phyloP scores from a whole-genome alignment of 2,888 invertebrate species.

The Esperia sulphurella region DNA sequence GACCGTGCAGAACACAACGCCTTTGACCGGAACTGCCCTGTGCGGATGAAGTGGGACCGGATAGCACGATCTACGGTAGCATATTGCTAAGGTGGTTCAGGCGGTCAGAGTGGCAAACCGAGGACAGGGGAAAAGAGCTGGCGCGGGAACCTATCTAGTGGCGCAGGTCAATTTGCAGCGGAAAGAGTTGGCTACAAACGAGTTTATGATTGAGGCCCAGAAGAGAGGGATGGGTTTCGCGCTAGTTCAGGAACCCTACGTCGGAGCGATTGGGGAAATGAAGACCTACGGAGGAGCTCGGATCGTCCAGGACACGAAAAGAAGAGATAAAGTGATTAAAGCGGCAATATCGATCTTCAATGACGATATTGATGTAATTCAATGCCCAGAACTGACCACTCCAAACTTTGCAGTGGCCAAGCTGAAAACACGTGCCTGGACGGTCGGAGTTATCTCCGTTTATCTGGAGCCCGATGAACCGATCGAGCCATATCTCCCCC shows the following conservation, averaged over 20 bases:
- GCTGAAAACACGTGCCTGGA: neutral
- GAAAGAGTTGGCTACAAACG: constrained; percentile 8
- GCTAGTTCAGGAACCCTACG: constrained; percentile 16
- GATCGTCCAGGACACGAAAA: neutral
- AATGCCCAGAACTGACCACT: constrained; percentile 1
- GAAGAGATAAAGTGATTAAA: neutral
- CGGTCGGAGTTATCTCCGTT: neutral
- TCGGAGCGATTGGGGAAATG: neutral
- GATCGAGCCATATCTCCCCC: constrained; percentile 8
- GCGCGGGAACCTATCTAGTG: neutral
- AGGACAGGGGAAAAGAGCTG: too few relatives aligned
- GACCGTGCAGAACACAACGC: neutral
- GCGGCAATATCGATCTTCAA: constrained; percentile 7
- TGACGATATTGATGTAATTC: neutral
- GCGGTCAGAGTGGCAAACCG: too few relatives aligned
- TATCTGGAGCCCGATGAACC: constrained; percentile 8
- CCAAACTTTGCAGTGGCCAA: constrained; percentile 1
- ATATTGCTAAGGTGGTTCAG: neutral
- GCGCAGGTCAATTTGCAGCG: constrained; percentile 12
- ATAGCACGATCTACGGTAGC: neutral
- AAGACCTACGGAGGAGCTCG: constrained; percentile 1
- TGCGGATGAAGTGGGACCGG: neutral
- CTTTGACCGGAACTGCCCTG: neutral
- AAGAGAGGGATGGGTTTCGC: constrained; percentile 4
- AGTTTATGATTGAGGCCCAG: constrained; percentile 8